Evolutionary conservation across 2,888 invertebrate species (phyloP).

Genomic region (Acronicta psi): DNA sequence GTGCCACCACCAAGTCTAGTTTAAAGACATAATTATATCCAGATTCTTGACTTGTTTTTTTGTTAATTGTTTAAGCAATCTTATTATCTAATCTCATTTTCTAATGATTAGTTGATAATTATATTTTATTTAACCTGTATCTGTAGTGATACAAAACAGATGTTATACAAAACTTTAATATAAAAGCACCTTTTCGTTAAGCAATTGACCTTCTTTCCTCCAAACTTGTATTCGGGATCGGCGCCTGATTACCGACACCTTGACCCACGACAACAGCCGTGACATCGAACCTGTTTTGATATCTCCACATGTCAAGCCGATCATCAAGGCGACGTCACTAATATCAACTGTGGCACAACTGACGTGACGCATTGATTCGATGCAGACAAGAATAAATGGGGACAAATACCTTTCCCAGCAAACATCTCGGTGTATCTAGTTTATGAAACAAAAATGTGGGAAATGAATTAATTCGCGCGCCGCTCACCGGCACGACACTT

Average conservation of each 20-base stretch:
- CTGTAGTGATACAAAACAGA: conserved; percentile 3
- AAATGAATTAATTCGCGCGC: conserved; percentile 53
- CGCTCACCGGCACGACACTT: conserved; percentile 38
- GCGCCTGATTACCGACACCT: conserved; percentile 59
- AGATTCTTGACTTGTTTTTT: too few relatives aligned
- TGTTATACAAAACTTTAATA: conserved; percentile 8
- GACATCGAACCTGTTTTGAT: conserved; percentile 77
- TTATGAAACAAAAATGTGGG: conserved; percentile 67
- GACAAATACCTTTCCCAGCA: conserved; percentile 70
- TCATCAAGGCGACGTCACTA: conserved; percentile 52
- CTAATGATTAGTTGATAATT: too few relatives aligned
- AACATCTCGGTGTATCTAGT: conserved; percentile 53
- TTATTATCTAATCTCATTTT: too few relatives aligned
- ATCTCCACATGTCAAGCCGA: conserved; percentile 57
- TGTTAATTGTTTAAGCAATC: too few relatives aligned
- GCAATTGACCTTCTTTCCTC: conserved; percentile 36
- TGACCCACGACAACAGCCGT: conserved; percentile 69
- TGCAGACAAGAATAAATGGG: conserved; percentile 61
- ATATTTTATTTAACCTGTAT: too few relatives aligned
- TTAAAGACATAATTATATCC: too few relatives aligned
- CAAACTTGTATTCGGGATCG: conserved; percentile 49
- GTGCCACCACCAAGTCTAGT: too few relatives aligned
- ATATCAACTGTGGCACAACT: conserved; percentile 50
- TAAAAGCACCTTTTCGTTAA: conserved; percentile 14
- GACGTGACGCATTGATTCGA: conserved; percentile 32